phyloP scores from a whole-genome alignment of 2,113 vertebrate species.

The Porphyrio hochstetteri region DNA sequence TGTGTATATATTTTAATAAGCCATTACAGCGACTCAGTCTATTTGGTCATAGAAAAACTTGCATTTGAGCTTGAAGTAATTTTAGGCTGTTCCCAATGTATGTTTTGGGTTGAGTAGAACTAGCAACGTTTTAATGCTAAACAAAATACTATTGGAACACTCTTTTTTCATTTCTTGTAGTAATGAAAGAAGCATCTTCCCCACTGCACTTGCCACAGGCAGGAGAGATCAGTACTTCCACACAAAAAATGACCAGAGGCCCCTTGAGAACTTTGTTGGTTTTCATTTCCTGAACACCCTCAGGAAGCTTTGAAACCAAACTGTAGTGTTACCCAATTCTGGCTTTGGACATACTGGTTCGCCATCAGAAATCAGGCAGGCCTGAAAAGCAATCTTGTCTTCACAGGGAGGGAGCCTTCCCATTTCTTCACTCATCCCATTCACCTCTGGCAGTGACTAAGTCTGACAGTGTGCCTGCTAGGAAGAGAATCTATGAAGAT shows the following conservation, averaged over 20 bases:
- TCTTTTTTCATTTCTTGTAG: background rate
- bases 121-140: background rate
- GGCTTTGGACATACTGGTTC: constrained; percentile 4
- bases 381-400: constrained; percentile 32
- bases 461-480: constrained; percentile 41
- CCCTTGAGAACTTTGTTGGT: background rate
- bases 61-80: background rate
- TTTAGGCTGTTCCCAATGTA: background rate
- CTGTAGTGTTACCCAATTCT: background rate
- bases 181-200: background rate
- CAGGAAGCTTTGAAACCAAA: background rate
- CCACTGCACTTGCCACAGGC: background rate
- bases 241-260: background rate
- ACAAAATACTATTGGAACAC: background rate
- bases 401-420: background rate
- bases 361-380: background rate
- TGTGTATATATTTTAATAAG: background rate
- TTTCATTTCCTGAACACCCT: background rate
- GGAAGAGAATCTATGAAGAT: constrained; percentile 41
- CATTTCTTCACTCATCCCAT: background rate
- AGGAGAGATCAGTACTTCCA: background rate
- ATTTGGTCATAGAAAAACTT: background rate
- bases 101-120: background rate
- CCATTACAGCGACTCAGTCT: background rate
- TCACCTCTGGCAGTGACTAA: background rate